Evolutionary conservation across 2,888 invertebrate species (phyloP), one percentile per base, ranked within the genome.

Genomic region (Brachypalpus laphriformis): DNA sequence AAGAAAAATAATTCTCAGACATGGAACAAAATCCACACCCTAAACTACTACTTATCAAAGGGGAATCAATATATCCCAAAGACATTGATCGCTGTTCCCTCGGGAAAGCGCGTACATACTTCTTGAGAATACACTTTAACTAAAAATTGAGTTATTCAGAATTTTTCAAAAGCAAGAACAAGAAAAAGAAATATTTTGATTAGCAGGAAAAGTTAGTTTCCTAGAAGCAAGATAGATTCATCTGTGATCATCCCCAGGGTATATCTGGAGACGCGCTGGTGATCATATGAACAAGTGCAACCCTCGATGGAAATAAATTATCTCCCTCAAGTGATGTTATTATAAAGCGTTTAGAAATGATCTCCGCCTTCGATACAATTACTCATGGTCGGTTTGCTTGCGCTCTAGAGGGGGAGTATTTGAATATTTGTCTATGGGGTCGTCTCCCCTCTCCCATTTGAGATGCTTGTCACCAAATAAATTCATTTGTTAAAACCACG

Each of bases 381-480:
- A 66, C 51, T 71, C 51, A 71, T 51, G 56, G 42, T 57, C 54
- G 37, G 66, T 75, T 70, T 75, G 59, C 71, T 66, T 68, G 20
- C 45, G 28, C 40, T 56, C 22, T n/a, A 37, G 75, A n/a, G 65
- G 66, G 83, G 40, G 57, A 59, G 45, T 9, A 57, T 74, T 16
- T 5, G n/a, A n/a, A n/a, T 25, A 4, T 25, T 25, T 6, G 5
- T 34, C 20, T 31, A 22, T 40, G 74, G 16, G 45, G 40, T 49
- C 42, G 40, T 49, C 42, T 40, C 14, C 37, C 59, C 34, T 28
- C 20, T 4, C 18, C 22, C 20, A 40, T 45, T 40, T 28, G n/a
- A 42, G 28, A 54, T 56, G 25, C 82, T 80, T 85, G 85, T 81
- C 85, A 85, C 85, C 75, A 76, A 85, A 85, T 85, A 81, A 85